phyloP scores from a whole-genome alignment of 2,888 invertebrate species.

The Venusia cambrica region DNA sequence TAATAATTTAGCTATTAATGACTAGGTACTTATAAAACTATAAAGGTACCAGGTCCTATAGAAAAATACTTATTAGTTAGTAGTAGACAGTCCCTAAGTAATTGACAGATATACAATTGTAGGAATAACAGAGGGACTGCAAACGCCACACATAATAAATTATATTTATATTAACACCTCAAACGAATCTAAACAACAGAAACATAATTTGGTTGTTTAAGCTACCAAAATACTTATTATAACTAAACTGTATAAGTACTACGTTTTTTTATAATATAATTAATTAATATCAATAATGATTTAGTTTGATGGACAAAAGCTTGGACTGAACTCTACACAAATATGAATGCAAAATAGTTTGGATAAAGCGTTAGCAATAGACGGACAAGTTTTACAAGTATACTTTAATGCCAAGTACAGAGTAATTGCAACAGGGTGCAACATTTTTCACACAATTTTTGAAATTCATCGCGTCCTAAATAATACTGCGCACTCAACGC shows the following conservation, averaged over 20 bases:
- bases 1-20: too few species aligned
- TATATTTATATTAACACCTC: neutral
- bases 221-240: neutral
- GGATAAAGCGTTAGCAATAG: slow-evolving; percentile 19
- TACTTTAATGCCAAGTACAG: too few species aligned
- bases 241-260: neutral
- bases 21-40: too few species aligned
- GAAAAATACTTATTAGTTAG: too few species aligned
- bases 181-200: too few species aligned
- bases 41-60: neutral
- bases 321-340: slow-evolving; percentile 9
- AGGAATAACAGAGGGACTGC: neutral
- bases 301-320: slow-evolving; percentile 9
- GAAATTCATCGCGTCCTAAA: too few species aligned
- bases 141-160: neutral
- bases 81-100: slow-evolving; percentile 2
- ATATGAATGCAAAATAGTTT: slow-evolving; percentile 11
- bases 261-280: neutral
- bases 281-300: slow-evolving; percentile 11
- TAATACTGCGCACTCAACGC: too few species aligned
- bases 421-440: too few species aligned
- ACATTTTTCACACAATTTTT: too few species aligned
- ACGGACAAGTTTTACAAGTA: slow-evolving; percentile 7
- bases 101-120: slow-evolving; percentile 5
- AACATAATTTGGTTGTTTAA: slow-evolving; percentile 1